Base-by-base conservation (phyloP, 2,113 vertebrate genomes). In the Fulmarus glacialis region DNA sequence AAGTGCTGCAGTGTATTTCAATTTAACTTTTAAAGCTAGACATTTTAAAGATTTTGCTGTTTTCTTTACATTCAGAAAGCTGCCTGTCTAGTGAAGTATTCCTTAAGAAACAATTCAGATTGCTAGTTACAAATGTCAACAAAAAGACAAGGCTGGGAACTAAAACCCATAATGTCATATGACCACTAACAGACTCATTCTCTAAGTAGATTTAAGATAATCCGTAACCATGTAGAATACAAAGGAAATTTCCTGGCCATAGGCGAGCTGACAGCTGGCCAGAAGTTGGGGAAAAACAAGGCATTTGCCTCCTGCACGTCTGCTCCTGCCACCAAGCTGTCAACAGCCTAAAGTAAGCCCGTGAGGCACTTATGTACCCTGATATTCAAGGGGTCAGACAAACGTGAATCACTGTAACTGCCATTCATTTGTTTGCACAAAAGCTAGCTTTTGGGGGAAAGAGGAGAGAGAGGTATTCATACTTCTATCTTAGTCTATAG, bases 381-480 rank as follows among this genome's bases (percentile, higher is more conserved):
- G 30, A 45, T 18, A 24, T 59, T 72, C 77, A 38, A 29, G 11
- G 26, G 40, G 8, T 47, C 32, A 68, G 53, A 30, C 8, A 64
- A 59, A 38, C 0, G 0, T 20, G 22, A 77, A 29, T 60, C 62
- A 30, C n/a, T 55, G 21, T 13, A 36, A 36, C 10, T 16, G 1
- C 45, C 43, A 26, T 34, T 43, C 34, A 7, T 38, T 36, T 12
- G 4, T 47, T 43, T 47, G 81, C 43, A 72, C 17, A 50, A 72
- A 79, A 55, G 9, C 13, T n/a, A 29, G 6, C 14, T 38, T 91
- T 87, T 29, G 0, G 50, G 45, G 40, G 18, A 40, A 53, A 70
- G 24, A 32, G 15, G 24, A n/a, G 30, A 52, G 15, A 74, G 22
- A 60, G 15, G 20, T 16, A 34, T 53, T 68, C 15, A 6, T 8